phyloP scores from a whole-genome alignment of 2,113 vertebrate genomes.

The Nerophis ophidion region DNA sequence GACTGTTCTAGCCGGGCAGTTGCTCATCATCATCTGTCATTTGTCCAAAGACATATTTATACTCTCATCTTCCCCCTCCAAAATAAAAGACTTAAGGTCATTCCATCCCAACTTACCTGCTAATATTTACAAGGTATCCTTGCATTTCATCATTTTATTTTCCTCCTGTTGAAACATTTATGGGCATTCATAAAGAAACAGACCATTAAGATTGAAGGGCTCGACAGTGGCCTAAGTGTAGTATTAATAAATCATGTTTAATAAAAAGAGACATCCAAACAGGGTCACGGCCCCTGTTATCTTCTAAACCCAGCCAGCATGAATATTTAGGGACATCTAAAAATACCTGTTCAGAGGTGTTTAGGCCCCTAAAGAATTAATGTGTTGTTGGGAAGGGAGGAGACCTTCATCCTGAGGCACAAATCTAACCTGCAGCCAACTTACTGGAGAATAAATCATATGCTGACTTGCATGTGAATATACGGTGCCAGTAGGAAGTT shows the following conservation, averaged over 20 bases:
- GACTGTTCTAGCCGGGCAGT: not conserved
- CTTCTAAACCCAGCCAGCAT: slow-evolving; percentile 30
- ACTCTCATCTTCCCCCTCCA: not conserved
- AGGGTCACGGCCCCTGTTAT: slow-evolving; percentile 30
- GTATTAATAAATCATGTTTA: slow-evolving; percentile 67
- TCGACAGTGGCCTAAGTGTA: slow-evolving; percentile 54
- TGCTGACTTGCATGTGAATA: slow-evolving; percentile 2
- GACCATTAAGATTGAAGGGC: slow-evolving; percentile 62
- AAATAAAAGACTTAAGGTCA: slow-evolving; percentile 12
- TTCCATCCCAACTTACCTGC: slow-evolving; percentile 35
- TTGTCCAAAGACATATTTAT: slow-evolving; percentile 9
- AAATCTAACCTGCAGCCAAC: not conserved
- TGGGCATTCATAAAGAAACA: slow-evolving; percentile 66
- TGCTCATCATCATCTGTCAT: slow-evolving; percentile 11
- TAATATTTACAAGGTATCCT: slow-evolving; percentile 63
- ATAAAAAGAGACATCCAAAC: slow-evolving; percentile 62
- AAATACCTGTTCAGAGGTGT: slow-evolving; percentile 35
- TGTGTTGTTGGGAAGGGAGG: slow-evolving; percentile 14
- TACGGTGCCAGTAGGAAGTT: too few species aligned
- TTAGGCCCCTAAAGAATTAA: slow-evolving; percentile 37
- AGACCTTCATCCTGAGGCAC: slow-evolving; percentile 8
- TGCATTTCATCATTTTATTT: slow-evolving; percentile 63
- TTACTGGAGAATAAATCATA: slow-evolving; percentile 3
- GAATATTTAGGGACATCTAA: slow-evolving; percentile 53
- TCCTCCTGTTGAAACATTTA: slow-evolving; percentile 66